Conservation (phyloP, 2,888 invertebrate species). For the Eupsilia transversa region DNA sequence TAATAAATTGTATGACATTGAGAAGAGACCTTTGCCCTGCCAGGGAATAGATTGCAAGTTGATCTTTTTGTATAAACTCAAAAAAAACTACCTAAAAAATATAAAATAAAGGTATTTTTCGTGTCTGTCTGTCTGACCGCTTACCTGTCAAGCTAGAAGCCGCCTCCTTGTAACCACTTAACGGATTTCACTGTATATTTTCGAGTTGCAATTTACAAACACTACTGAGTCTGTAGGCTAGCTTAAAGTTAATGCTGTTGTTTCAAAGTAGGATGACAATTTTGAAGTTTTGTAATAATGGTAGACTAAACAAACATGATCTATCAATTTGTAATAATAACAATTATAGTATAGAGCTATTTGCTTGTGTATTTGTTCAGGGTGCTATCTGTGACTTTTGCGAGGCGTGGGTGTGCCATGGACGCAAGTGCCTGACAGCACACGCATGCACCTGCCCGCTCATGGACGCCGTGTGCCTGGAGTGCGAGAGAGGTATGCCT, state of each 20-base stretch:
- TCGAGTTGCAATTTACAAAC: too few relatives aligned
- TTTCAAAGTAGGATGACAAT: not conserved
- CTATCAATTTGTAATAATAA: not conserved
- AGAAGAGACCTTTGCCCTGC: not conserved
- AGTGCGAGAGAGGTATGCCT: constrained; percentile 94
- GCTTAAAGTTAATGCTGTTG: not conserved
- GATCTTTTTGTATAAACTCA: not conserved
- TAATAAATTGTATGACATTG: not conserved
- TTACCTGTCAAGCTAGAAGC: not conserved
- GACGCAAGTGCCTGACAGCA: constrained; percentile 96
- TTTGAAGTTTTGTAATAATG: not conserved
- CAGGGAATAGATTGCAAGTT: too few relatives aligned
- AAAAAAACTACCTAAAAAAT: not conserved
- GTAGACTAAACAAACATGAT: not conserved
- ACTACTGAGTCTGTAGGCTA: too few relatives aligned
- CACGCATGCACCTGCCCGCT: constrained; percentile 98
- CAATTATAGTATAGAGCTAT: not conserved
- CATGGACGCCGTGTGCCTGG: constrained; percentile 96
- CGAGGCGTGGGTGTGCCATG: constrained; percentile 99
- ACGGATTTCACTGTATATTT: not conserved
- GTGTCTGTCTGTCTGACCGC: not conserved
- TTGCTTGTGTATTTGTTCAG: constrained; percentile 81
- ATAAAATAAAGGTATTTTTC: too few relatives aligned
- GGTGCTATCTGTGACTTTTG: constrained; percentile 99
- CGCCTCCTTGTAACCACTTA: too few relatives aligned